Conservation (phyloP, 2,888 invertebrate species). For the Agapostemon virescens region DNA sequence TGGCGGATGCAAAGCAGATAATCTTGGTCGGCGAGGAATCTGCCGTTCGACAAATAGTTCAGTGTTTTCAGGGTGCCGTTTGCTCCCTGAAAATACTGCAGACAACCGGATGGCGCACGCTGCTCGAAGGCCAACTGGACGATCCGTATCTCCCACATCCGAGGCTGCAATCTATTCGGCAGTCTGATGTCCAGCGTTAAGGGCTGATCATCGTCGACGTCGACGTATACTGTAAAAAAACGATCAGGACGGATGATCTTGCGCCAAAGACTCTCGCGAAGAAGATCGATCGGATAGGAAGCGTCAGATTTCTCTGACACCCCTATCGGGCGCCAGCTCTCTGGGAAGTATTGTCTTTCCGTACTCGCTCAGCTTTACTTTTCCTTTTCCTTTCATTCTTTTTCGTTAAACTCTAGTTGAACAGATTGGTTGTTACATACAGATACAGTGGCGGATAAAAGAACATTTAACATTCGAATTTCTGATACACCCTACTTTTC, state of each 20-base stretch:
- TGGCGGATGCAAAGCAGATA: conserved; percentile 89
- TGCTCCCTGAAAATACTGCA: conserved; percentile 86
- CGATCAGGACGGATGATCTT: not conserved
- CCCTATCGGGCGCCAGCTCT: not conserved
- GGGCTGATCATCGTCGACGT: conserved; percentile 84
- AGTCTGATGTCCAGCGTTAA: conserved; percentile 82
- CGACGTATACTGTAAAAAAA: conserved; percentile 85
- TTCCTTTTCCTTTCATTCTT: not conserved
- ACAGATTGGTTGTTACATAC: conserved; percentile 19
- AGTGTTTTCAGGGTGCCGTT: conserved; percentile 88
- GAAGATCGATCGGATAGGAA: conserved; percentile 35
- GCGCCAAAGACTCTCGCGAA: not conserved
- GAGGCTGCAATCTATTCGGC: conserved; percentile 84
- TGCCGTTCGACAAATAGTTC: conserved; percentile 91
- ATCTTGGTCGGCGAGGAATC: conserved; percentile 89
- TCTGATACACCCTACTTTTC: not conserved
- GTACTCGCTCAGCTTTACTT: not conserved
- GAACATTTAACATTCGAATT: too few relatives aligned
- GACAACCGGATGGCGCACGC: conserved; percentile 88
- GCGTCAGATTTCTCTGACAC: not conserved
- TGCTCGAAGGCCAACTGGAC: conserved; percentile 89
- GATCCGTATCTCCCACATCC: conserved; percentile 90
- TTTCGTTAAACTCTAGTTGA: not conserved
- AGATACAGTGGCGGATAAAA: too few relatives aligned
- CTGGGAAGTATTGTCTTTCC: conserved; percentile 21